These are phyloP conservation scores for Neoarius graeffei DNA, from an alignment of 2,113 vertebrate species.

Conservation along the genomic window DNA sequence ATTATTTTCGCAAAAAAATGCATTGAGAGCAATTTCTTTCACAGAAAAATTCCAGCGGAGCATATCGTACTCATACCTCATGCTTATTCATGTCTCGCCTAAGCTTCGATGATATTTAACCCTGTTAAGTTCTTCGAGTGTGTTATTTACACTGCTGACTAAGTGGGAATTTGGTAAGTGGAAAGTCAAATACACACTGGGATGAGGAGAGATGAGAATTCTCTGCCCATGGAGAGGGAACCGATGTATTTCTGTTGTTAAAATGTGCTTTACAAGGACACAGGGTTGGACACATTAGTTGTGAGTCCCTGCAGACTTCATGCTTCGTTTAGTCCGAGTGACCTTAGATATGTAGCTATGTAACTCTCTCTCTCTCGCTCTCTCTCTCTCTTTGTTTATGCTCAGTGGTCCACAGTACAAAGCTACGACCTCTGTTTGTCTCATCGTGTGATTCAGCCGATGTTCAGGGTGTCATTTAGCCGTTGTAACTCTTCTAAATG, in stretches of 20 bases:
- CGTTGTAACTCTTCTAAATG: background rate
- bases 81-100: background rate
- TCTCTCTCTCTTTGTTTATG: background rate
- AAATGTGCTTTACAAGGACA: constrained; percentile 65
- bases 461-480: background rate
- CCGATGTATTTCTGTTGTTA: constrained; percentile 61
- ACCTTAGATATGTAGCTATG: constrained; percentile 64
- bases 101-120: constrained; percentile 15
- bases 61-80: background rate
- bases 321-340: constrained; percentile 73
- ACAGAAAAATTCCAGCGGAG: background rate
- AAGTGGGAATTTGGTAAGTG: constrained; percentile 11
- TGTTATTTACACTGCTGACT: constrained; percentile 37
- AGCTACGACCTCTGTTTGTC: background rate
- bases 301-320: constrained; percentile 67
- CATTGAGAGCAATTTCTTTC: background rate
- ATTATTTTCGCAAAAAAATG: background rate
- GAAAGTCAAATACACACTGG: constrained; percentile 1
- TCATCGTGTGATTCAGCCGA: background rate
- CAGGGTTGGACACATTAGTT: constrained; percentile 66
- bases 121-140: background rate
- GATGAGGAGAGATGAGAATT: constrained; percentile 33
- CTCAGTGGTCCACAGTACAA: background rate
- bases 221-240: constrained; percentile 22
- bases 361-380: background rate